Evolutionary conservation across 1,140 invertebrate species (phyloP).

Genomic region (Neuroterus valhalla): DNA sequence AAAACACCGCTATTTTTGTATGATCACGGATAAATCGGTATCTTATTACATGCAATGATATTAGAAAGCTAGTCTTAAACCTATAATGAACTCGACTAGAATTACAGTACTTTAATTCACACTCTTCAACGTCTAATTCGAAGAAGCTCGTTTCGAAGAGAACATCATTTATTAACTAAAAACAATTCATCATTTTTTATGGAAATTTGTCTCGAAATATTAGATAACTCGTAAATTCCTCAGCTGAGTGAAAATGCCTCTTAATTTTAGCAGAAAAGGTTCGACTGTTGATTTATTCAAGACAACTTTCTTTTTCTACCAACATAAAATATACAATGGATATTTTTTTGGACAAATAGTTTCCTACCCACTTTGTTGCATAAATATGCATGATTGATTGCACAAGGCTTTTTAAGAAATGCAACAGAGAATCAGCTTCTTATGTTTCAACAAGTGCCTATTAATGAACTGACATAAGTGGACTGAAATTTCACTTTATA

Average conservation of each 20-base stretch:
- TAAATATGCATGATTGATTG: background rate
- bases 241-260: too few relatives aligned
- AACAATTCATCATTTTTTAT: background rate
- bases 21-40: background rate
- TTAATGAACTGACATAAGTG: background rate
- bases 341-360: background rate
- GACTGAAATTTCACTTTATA: background rate
- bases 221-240: too few relatives aligned
- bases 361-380: constrained; percentile 2
- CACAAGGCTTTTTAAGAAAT: constrained; percentile 3
- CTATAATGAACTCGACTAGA: background rate
- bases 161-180: background rate
- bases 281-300: background rate
- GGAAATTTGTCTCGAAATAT: too few relatives aligned
- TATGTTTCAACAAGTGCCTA: background rate
- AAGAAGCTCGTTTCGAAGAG: background rate
- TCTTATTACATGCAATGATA: constrained; percentile 22
- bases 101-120: constrained; percentile 1
- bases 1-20: background rate
- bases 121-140: background rate
- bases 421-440: background rate
- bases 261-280: background rate
- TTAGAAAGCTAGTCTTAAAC: constrained; percentile 10
- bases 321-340: background rate
- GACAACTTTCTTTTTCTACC: background rate